These are phyloP conservation scores for Rhombomys opimus DNA, from an alignment of 2,113 vertebrate genomes.

Conservation along the genomic window DNA sequence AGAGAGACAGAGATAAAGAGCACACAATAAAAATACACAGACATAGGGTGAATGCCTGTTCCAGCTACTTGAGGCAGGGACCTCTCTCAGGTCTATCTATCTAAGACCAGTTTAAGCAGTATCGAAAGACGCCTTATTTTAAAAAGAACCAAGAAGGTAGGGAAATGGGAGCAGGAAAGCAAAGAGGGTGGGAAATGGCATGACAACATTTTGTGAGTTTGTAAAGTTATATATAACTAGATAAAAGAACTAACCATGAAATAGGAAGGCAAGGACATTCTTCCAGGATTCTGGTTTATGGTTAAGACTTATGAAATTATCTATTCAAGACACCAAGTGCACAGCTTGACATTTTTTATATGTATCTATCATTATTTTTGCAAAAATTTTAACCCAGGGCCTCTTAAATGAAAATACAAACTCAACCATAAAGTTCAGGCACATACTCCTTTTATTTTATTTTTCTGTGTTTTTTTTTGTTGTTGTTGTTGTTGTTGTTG, in stretches of 20 bases:
- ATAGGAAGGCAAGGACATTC: background rate
- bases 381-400: background rate
- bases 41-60: background rate
- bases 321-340: conserved; percentile 12
- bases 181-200: background rate
- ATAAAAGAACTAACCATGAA: background rate
- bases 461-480: too few species aligned
- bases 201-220: background rate
- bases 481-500: too few species aligned
- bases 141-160: background rate
- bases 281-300: conserved; percentile 6
- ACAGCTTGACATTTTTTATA: background rate
- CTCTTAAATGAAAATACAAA: background rate
- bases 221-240: background rate
- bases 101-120: background rate
- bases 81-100: background rate
- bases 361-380: background rate
- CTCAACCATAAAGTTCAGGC: background rate
- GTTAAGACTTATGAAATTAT: conserved; percentile 27
- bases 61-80: background rate
- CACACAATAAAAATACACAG: background rate
- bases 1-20: background rate
- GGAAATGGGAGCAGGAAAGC: background rate
- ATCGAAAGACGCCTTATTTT: background rate
- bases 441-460: background rate